Percentiles rank a stretch among this genome's conserved stretches.
Conservation (phyloP, 2,888 invertebrate species). For the Allacma fusca region DNA sequence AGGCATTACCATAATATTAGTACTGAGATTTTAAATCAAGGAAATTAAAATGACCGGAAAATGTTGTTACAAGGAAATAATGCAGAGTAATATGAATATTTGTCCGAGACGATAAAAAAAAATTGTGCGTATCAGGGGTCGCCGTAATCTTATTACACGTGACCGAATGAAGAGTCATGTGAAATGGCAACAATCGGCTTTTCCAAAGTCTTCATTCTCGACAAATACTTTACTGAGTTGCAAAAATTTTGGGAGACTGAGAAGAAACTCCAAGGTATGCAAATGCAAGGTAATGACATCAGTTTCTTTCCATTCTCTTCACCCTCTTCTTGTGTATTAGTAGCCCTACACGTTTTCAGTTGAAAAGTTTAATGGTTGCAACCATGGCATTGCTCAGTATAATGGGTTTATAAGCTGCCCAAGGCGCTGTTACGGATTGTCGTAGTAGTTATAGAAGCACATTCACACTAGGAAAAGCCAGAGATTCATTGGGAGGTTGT, state of each 20-base stretch:
- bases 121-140: not conserved
- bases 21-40: not conserved
- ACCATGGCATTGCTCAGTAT: slow-evolving; percentile 21
- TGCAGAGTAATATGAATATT: slow-evolving; percentile 10
- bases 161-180: slow-evolving; percentile 50
- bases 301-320: not conserved
- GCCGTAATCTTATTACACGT: slow-evolving; percentile 21
- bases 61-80: not conserved
- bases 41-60: not conserved
- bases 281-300: slow-evolving; percentile 44
- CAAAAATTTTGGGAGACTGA: slow-evolving; percentile 97
- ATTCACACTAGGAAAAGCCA: slow-evolving; percentile 6
- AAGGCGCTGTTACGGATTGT: slow-evolving; percentile 20
- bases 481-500: not conserved
- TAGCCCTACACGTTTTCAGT: not conserved
- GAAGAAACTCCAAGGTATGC: slow-evolving; percentile 91
- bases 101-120: not conserved
- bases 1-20: slow-evolving; percentile 2
- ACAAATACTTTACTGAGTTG: slow-evolving; percentile 95
- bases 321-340: not conserved
- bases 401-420: slow-evolving; percentile 19
- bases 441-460: not conserved
- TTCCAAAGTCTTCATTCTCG: slow-evolving; percentile 96
- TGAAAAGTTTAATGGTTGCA: slow-evolving; percentile 26
- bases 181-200: slow-evolving; percentile 94